phyloP scores from a whole-genome alignment of 2,888 invertebrate species.

The Ptilodon capucinus region DNA sequence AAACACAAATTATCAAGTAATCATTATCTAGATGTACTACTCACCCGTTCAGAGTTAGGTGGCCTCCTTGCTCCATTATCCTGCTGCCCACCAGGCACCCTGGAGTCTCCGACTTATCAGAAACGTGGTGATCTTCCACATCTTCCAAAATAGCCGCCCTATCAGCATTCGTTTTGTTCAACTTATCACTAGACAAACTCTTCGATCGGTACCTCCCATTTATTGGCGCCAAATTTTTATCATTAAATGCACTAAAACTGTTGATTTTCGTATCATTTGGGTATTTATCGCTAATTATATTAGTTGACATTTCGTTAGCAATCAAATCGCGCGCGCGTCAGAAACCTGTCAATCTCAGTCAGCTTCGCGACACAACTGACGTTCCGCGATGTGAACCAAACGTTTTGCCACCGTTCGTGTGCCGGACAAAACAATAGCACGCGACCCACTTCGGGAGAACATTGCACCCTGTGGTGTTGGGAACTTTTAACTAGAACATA shows the following conservation, averaged over 20 bases:
- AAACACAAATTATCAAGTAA: background rate
- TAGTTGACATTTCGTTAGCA: constrained; percentile 69
- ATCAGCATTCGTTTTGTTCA: constrained; percentile 71
- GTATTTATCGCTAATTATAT: constrained; percentile 67
- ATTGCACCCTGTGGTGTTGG: constrained; percentile 33
- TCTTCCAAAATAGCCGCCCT: constrained; percentile 74
- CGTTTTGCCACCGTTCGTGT: constrained; percentile 55
- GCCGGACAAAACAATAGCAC: constrained; percentile 61
- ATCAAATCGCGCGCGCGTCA: constrained; percentile 57
- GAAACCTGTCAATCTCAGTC: constrained; percentile 58
- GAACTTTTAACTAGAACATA: constrained; percentile 28
- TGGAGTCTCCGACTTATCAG: constrained; percentile 70
- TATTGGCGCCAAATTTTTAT: constrained; percentile 66
- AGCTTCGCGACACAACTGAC: constrained; percentile 67
- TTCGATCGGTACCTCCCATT: constrained; percentile 70
- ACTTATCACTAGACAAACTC: constrained; percentile 79
- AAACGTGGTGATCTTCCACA: constrained; percentile 67
- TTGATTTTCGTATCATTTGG: constrained; percentile 67
- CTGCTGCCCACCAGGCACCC: constrained; percentile 66
- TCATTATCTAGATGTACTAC: constrained; percentile 26
- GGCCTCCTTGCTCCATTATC: constrained; percentile 55
- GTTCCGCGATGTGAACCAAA: constrained; percentile 50
- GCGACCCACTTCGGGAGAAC: constrained; percentile 51
- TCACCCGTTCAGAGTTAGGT: constrained; percentile 56
- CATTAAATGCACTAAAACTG: constrained; percentile 66